These are phyloP conservation scores for Paracyclopina nana DNA, from an alignment of 1,140 invertebrate species.

Conservation along the genomic window DNA sequence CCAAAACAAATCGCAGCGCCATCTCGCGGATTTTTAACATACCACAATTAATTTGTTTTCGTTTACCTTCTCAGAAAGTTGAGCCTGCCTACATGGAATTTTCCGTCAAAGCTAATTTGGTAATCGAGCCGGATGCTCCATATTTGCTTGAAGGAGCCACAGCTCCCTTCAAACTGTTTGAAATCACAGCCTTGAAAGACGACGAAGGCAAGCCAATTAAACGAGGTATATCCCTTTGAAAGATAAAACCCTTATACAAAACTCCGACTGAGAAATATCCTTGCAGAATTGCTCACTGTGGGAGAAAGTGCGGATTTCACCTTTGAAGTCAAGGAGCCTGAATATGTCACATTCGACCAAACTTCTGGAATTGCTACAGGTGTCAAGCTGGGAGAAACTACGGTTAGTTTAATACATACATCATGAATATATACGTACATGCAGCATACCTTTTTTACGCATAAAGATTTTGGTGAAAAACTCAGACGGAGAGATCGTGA, in stretches of 20 bases:
- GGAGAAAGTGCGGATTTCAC: neutral
- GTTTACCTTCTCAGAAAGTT: neutral
- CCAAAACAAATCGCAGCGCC: too few species aligned
- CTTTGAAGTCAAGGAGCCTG: constrained; percentile 1
- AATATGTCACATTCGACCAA: neutral
- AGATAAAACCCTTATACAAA: too few species aligned
- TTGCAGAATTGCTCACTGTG: neutral
- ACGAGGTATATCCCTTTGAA: too few species aligned
- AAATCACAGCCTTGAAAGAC: neutral
- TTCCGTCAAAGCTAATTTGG: neutral
- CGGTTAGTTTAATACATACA: neutral
- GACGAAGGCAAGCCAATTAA: too few species aligned
- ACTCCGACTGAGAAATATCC: too few species aligned
- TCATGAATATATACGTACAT: too few species aligned
- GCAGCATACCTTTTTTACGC: too few species aligned
- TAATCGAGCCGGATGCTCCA: neutral
- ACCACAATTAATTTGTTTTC: neutral
- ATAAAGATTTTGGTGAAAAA: constrained; percentile 1
- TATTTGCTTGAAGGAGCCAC: neutral
- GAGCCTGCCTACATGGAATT: neutral
- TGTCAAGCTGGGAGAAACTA: neutral
- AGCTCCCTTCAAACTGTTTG: neutral
- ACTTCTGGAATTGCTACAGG: neutral
- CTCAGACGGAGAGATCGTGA: neutral
- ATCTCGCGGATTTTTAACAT: neutral